Conservation (phyloP, 2,888 invertebrate species). For the Agrochola macilenta region DNA sequence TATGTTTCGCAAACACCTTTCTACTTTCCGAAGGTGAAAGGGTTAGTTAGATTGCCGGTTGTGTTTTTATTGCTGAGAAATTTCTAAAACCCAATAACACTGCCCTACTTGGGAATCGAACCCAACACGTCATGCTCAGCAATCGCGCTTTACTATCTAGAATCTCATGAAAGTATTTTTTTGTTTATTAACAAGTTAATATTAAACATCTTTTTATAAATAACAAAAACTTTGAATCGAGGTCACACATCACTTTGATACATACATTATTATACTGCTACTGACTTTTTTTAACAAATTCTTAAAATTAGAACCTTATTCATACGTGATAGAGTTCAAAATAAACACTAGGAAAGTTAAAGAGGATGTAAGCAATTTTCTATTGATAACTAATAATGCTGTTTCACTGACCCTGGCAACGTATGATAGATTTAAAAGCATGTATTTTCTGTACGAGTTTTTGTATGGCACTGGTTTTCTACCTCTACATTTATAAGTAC, state of each 20-base stretch:
- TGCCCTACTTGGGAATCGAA: not conserved
- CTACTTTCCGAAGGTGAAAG: too few species aligned
- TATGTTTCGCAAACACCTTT: not conserved
- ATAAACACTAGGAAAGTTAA: not conserved
- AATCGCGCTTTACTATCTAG: not conserved
- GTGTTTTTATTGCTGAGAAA: not conserved
- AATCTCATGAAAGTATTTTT: not conserved
- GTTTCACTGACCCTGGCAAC: constrained; percentile 52
- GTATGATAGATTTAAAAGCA: constrained; percentile 9
- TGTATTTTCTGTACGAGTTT: constrained; percentile 1
- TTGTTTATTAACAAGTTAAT: not conserved
- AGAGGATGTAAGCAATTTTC: constrained; percentile 58
- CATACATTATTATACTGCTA: constrained; percentile 11
- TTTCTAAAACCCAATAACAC: not conserved
- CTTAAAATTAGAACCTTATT: constrained; percentile 11
- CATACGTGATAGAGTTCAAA: constrained; percentile 19
- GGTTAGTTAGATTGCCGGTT: not conserved
- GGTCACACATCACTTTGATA: constrained; percentile 22
- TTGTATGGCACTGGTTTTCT: not conserved
- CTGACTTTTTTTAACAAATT: not conserved
- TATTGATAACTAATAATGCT: constrained; percentile 41
- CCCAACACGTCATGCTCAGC: not conserved
- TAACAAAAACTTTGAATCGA: constrained; percentile 29
- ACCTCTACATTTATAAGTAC: not conserved
- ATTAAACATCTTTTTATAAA: not conserved